Evolutionary conservation across 2,888 invertebrate genomes (phyloP), one percentile per base, ranked within the genome.

Genomic region (Ecdyonurus torrentis): DNA sequence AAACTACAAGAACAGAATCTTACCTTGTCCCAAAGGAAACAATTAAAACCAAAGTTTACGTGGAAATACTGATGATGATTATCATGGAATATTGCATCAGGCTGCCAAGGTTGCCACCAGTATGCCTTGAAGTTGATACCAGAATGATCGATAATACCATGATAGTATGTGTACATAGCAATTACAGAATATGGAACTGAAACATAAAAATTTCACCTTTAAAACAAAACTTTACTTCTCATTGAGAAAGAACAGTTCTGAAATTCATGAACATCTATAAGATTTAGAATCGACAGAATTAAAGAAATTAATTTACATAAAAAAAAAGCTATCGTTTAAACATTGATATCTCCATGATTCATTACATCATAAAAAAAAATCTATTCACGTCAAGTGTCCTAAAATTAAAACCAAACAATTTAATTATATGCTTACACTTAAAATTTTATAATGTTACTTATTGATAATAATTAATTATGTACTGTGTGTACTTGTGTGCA

Each of bases 61-160:
- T 87, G 87, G 75, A 85, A 86, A 74, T 86, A 86, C 74, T 87
- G 85, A 68, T 87, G 88, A 67, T 88, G 88, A 69, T 87, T 82
- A 70, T 87, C 88, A 68, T 88, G 87, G 74, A 87, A 87, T 65
- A 83, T 83, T 0, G 84, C 83, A 67, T 85, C 83, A 0, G 86
- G 86, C 71, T 86, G 85, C 84, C 84, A 85, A 0, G 86, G 86
- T 73, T 86, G 86, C 85, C 85, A 86, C 86, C 86, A 87, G 60
- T 78, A 76, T 0, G 83, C 75, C 71, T 85, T 85, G 74, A 87
- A 85, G 73, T 84, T 82, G 67, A 87, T 79, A 23, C 87, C 87
- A 0, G 86, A 87, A 74, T 88, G 88, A 72, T 86, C 85, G 66
- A 87, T 79, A 70, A 87, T 85, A 2, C 86, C 87, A 70, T 87